Conservation (phyloP, 2,797 vertebrate genomes). For the Miichthys miiuy region DNA sequence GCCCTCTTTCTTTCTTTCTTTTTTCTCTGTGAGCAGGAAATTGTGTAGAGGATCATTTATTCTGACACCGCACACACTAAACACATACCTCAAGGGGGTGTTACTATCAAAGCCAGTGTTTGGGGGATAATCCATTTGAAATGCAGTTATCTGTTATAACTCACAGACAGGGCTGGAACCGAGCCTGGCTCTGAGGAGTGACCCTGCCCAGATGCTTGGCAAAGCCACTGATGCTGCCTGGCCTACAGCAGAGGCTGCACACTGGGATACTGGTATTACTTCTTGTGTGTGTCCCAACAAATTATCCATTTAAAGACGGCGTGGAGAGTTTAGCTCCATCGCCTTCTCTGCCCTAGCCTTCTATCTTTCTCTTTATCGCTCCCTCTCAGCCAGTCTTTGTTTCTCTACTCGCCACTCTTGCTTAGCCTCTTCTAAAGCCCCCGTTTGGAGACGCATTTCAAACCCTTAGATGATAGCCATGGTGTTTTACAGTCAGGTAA, state of each 20-base stretch:
- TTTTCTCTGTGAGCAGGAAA: slow-evolving; percentile 55
- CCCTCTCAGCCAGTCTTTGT: slow-evolving; percentile 26
- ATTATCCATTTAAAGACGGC: slow-evolving; percentile 73
- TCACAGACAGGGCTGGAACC: slow-evolving; percentile 70
- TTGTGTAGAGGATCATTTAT: slow-evolving; percentile 71
- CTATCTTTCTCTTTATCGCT: slow-evolving; percentile 30
- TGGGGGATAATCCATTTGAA: slow-evolving; percentile 78
- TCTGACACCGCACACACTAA: slow-evolving; percentile 67
- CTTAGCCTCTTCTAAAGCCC: slow-evolving; percentile 12
- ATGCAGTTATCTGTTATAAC: slow-evolving; percentile 77
- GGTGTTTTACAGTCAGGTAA: slow-evolving; percentile 31
- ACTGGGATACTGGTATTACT: slow-evolving; percentile 68
- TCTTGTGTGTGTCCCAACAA: slow-evolving; percentile 71
- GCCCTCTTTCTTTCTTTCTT: slow-evolving; percentile 28
- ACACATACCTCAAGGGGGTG: slow-evolving; percentile 71
- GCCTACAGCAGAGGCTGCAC: slow-evolving; percentile 73
- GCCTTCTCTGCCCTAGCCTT: slow-evolving; percentile 13
- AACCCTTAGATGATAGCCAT: slow-evolving; percentile 36
- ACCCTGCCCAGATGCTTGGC: slow-evolving; percentile 80
- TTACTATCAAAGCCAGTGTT: slow-evolving; percentile 78
- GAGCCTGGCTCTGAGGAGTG: slow-evolving; percentile 68
- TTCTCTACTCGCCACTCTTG: slow-evolving; percentile 21
- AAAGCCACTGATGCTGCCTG: slow-evolving; percentile 58
- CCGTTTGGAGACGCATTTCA: slow-evolving; percentile 42
- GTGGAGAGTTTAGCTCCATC: slow-evolving; percentile 54